A percentile compares a stretch with the other conserved stretches of the same genome.
Evolutionary conservation across 2,113 vertebrate species (phyloP).

Genomic region (Zosterops lateralis): DNA sequence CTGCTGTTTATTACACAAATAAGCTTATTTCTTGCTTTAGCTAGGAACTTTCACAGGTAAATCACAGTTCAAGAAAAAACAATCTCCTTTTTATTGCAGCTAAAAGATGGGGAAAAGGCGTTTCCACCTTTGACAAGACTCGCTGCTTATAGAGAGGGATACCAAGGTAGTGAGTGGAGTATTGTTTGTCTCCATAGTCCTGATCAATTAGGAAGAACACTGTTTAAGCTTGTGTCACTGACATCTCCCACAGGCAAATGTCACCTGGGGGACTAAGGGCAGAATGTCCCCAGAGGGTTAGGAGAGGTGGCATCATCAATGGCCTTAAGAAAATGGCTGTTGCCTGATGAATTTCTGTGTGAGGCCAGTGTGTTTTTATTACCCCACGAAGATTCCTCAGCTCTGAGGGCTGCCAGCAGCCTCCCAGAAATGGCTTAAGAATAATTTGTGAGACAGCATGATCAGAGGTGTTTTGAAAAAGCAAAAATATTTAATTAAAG

Average conservation of each 20-base stretch:
- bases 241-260: background rate
- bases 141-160: background rate
- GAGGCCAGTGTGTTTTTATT: background rate
- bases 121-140: background rate
- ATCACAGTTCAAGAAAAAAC: background rate
- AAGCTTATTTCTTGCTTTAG: background rate
- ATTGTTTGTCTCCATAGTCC: accelerated
- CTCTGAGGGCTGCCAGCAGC: background rate
- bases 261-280: background rate
- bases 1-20: background rate
- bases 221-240: background rate
- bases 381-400: background rate
- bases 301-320: accelerated
- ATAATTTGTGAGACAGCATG: background rate
- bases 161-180: background rate
- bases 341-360: background rate
- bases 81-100: background rate
- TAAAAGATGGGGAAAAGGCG: background rate
- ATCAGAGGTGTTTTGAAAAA: background rate
- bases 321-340: background rate
- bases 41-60: background rate
- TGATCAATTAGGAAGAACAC: background rate
- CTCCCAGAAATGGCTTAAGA: background rate
- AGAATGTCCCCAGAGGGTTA: background rate
- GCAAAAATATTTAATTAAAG: background rate